Percentiles rank a stretch among this genome's conserved stretches.
Evolutionary conservation across 2,113 vertebrate genomes (phyloP).

Genomic region (Alexandromys fortis): DNA sequence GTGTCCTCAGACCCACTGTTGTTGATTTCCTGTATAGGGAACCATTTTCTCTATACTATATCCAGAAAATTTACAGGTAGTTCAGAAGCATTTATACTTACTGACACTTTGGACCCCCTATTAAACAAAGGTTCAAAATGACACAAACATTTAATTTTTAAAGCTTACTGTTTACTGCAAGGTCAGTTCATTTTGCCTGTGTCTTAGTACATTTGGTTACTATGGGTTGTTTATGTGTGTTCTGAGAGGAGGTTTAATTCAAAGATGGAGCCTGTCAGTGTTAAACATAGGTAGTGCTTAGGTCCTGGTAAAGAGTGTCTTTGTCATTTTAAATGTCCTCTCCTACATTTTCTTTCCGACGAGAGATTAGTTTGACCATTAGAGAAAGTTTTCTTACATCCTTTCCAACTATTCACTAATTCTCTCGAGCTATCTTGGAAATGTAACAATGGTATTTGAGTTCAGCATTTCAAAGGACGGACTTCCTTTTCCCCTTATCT

Average conservation of each 20-base stretch:
- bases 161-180: background rate
- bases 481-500: background rate
- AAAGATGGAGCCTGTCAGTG: background rate
- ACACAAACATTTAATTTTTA: background rate
- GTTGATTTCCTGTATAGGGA: background rate
- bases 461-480: background rate
- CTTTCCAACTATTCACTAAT: background rate
- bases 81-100: background rate
- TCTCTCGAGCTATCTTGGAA: slow-evolving; percentile 2
- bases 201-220: background rate
- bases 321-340: background rate
- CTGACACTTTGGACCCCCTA: background rate
- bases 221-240: background rate
- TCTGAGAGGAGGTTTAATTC: background rate
- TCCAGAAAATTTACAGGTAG: background rate
- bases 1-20: background rate
- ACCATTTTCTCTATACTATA: background rate
- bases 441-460: background rate
- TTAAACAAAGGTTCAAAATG: background rate
- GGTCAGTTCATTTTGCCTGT: background rate
- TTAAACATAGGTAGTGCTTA: background rate
- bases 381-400: background rate
- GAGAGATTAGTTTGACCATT: background rate
- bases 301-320: background rate
- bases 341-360: background rate